Evolutionary conservation across 2,888 invertebrate genomes (phyloP).

Genomic region (Cosmopolites sordidus): DNA sequence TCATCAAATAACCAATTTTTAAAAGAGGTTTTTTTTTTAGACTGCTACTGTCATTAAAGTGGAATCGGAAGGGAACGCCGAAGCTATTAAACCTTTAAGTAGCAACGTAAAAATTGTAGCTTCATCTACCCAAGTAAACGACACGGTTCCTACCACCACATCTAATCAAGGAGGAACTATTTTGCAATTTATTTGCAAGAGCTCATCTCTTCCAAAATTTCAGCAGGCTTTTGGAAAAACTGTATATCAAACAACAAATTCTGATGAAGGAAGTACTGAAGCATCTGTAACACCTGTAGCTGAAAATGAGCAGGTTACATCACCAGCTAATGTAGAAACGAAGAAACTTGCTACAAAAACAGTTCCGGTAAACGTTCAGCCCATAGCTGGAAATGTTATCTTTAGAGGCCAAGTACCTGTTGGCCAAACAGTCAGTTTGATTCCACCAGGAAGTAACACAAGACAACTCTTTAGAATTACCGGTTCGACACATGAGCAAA

Average conservation of each 20-base stretch:
- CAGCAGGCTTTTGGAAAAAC: conserved; percentile 76
- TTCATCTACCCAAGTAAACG: conserved; percentile 27
- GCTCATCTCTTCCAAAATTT: conserved; percentile 64
- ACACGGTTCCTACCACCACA: conserved; percentile 29
- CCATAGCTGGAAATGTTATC: conserved; percentile 65
- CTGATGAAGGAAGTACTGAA: conserved; percentile 3
- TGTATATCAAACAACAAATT: conserved; percentile 50
- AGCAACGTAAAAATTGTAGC: conserved; percentile 29
- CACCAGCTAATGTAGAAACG: conserved; percentile 22
- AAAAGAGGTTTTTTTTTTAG: conserved; percentile 7
- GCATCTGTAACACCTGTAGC: background rate
- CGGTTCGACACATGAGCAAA: conserved; percentile 46
- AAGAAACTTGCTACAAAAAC: conserved; percentile 51
- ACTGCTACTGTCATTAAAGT: conserved; percentile 24
- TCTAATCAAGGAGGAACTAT: conserved; percentile 40
- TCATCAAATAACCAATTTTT: background rate
- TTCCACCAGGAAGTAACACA: conserved; percentile 47
- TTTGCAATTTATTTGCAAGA: conserved; percentile 61
- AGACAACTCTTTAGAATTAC: conserved; percentile 48
- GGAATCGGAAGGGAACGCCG: conserved; percentile 16
- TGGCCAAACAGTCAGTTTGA: conserved; percentile 57
- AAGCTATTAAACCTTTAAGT: conserved; percentile 17
- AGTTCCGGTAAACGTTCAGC: conserved; percentile 55
- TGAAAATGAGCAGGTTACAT: background rate
- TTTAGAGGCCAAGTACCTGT: conserved; percentile 70